Base-by-base conservation (phyloP, 1,140 invertebrate species). In the Tachypleus tridentatus region DNA sequence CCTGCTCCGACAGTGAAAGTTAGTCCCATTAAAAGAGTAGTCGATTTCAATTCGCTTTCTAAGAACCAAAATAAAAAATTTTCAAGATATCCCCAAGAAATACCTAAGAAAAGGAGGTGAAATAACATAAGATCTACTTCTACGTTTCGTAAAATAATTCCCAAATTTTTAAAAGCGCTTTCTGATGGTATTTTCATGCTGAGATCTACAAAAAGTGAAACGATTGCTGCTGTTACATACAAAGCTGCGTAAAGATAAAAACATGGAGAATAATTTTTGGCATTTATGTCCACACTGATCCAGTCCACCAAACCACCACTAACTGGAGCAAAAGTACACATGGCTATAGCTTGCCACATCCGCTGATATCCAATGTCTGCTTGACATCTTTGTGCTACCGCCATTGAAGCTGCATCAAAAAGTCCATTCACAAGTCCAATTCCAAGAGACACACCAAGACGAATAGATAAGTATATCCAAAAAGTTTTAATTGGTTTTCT, bases 361-460 rank as follows among this genome's bases (percentile, higher is more conserved):
- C 86, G 79, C 76, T 90, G 87, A 58, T 89, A 76, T 0, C 87
- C 88, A 67, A 89, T 89, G 77, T 90, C 88, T 3, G 86, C 87
- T 59, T 84, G 83, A 68, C 88, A 84, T 71, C 88, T 84, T 56
- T 87, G 79, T 49, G 89, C 77, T 69, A 89, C 85, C 4, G 87
- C 85, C 61, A 89, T 86, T 3, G 87, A 87, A 9, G 87, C 87
- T 6, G 87, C 87, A 77, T 89, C 87, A 72, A 89, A 89, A 84
- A 91, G 88, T 3, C 64, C 62, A 53, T 65, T 68, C 5, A 65
- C 64, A 10, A 64, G 61, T 47, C 63, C 63, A 6, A 68, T 63
- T 49, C 61, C 60, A 5, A 68, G 51, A 57, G 64, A 60, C 4
- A 68, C 54, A 4, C 56, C 10, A 3, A 66, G 51, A 51, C 65